Base-by-base conservation (phyloP, 1,140 invertebrate species). In the Holcopasites calliopsidis region DNA sequence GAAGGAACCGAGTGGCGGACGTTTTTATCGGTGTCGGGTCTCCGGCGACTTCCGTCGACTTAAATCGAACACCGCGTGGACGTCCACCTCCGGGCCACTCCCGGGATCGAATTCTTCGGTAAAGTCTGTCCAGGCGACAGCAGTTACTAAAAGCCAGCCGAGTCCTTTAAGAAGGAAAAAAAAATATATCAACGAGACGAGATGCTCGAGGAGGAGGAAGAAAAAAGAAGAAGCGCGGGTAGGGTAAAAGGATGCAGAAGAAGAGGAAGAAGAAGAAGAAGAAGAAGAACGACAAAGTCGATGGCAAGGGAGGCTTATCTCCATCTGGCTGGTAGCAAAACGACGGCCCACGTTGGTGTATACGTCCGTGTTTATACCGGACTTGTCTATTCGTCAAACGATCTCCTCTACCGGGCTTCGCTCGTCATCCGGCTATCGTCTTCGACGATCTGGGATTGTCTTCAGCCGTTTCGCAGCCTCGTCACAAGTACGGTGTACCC, bases 351-450 rank as follows among this genome's bases (percentile, higher is more conserved):
- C 13, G 50, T 10, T 4, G 28, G 28, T 58, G 64, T 52, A 71
- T 16, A 54, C 50, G 52, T 38, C 21, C 50, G 62, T 78, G 75
- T 83, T 80, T 83, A 80, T 78, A 50, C 40, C 28, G 61, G 47
- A 62, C n/a, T 79, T 70, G 82, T 82, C 83, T 79, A 85, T 84
- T 84, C 71, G 69, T 85, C 83, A 85, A 85, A 77, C 21, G 75
- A 23, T 35, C 50, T 64, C 42, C 40, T 84, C 69, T 61, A 80
- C 65, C 65, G 73, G 60, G 54, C 62, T 79, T 61, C 38, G 50
- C 68, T 77, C 81, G 76, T 79, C 81, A 80, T 80, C 64, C 57
- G 49, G 40, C 58, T 76, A 80, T 83, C 76, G 50, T 65, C 64
- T 55, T 49, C 68, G 11, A 44, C 40, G 47, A 84, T 84, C 82